Percentiles rank a stretch among this genome's conserved stretches.
These are phyloP conservation scores for Trisateles emortualis DNA, from an alignment of 2,888 invertebrate genomes.

Conservation along the genomic window DNA sequence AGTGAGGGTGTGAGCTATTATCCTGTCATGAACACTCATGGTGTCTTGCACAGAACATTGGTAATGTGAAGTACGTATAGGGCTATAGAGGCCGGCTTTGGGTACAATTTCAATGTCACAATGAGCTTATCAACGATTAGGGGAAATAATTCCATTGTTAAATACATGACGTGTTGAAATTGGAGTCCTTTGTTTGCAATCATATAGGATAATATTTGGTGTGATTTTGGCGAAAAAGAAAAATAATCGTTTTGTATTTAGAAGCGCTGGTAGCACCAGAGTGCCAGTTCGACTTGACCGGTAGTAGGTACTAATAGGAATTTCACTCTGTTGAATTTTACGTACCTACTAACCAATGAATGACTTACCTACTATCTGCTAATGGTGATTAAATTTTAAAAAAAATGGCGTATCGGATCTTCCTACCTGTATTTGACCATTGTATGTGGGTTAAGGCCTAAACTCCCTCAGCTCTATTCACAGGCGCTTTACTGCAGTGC, in stretches of 20 bases:
- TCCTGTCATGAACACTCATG: constrained; percentile 79
- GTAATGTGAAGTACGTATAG: constrained; percentile 24
- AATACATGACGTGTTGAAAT: constrained; percentile 37
- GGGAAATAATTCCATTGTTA: constrained; percentile 44
- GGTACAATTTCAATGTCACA: constrained; percentile 53
- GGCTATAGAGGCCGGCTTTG: constrained; percentile 33
- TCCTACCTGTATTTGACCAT: too few species aligned
- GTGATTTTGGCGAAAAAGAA: constrained; percentile 12
- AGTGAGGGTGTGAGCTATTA: constrained; percentile 81
- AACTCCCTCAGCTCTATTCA: too few species aligned
- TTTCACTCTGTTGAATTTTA: too few species aligned
- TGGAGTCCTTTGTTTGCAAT: constrained; percentile 38
- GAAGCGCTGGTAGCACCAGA: too few species aligned
- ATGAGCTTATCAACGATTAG: constrained; percentile 45
- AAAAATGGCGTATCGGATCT: too few species aligned
- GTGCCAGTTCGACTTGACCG: too few species aligned
- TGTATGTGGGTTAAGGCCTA: too few species aligned
- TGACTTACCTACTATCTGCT: too few species aligned
- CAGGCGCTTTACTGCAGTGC: too few species aligned
- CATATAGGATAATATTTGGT: constrained; percentile 26
- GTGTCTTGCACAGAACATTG: constrained; percentile 56
- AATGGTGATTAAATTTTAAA: too few species aligned
- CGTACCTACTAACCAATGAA: too few species aligned
- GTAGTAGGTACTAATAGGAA: too few species aligned
- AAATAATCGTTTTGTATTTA: not conserved